Base-by-base conservation (phyloP, 1,140 invertebrate species). In the Drosophila mojavensis region DNA sequence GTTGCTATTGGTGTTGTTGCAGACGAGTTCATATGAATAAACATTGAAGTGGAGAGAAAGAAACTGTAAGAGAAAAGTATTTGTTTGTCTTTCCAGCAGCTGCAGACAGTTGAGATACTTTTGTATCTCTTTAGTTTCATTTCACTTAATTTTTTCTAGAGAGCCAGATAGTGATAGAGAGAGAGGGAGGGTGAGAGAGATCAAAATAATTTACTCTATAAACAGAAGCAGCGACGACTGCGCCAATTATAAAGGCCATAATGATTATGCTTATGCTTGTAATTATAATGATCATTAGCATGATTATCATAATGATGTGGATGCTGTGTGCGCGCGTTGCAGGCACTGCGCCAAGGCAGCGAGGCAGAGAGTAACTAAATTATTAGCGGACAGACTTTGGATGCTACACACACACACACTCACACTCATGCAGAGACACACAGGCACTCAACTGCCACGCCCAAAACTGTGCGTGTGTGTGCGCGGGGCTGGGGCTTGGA, bases 231-330 rank as follows among this genome's bases (percentile, higher is more conserved):
- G 41, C 56, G 45, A 36, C 63, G 39, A 63, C 66, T 72, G 61
- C 68, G 72, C 77, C 81, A 83, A 83, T 83, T 83, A 84, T 84
- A 80, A 83, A 76, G 63, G 33, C 30, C 59, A 72, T 66, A 60
- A 72, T 66, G 39, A 69, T 55, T 33, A 56, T 73, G 70, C 30
- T 60, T 26, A 26, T 73, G 55, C 26, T 24, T 61, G 51, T 51
- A 61, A 62, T 74, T 74, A 51, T 50, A 74, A 68, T 61, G 36
- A 55, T 36, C 33, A 68, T 73, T 36, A 56, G 39, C 30, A 33
- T 17, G 17, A 61, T 26, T 36, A 51, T 30, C 30, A 36, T 55
- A 15, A 20, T 20, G 51, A 71, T 80, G 51, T 56, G 54, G 33
- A 39, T 30, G 45, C 13, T n/a, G n/a, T 36, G 15, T 54, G 59